Conservation (phyloP, 2,113 vertebrate species). For the Vanacampus margaritifer region DNA sequence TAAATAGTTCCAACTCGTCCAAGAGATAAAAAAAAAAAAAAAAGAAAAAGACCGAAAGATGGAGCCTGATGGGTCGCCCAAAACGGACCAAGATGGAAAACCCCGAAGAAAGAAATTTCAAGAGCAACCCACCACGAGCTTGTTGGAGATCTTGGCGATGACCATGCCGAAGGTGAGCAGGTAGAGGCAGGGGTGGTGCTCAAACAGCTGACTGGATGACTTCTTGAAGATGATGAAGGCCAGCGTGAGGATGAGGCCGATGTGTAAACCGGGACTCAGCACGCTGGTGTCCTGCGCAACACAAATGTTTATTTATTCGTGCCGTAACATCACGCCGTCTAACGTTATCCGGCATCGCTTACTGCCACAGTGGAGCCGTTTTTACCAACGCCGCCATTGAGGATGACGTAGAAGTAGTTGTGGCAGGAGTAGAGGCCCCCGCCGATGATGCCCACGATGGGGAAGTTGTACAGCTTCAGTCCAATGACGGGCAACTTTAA, state of each 20-base stretch:
- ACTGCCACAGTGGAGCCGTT: constrained; percentile 97
- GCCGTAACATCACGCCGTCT: neutral
- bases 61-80: too few relatives aligned
- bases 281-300: constrained; percentile 89
- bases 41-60: too few relatives aligned
- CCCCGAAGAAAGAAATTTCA: too few relatives aligned
- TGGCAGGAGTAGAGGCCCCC: constrained; percentile 86
- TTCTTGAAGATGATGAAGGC: constrained; percentile 95
- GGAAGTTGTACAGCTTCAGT: constrained; percentile 80
- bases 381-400: constrained; percentile 92
- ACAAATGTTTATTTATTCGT: too few relatives aligned
- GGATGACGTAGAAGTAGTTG: constrained; percentile 92
- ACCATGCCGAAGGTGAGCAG: constrained; percentile 89
- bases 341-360: constrained; percentile 50
- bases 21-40: too few relatives aligned
- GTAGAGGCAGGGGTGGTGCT: constrained; percentile 91
- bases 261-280: constrained; percentile 88
- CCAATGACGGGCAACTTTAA: constrained; percentile 78
- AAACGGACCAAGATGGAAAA: too few relatives aligned
- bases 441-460: constrained; percentile 81
- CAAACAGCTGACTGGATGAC: constrained; percentile 86
- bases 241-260: constrained; percentile 84
- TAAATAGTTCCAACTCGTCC: neutral
- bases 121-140: constrained; percentile 83
- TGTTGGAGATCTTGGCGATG: constrained; percentile 92